Percentiles rank a stretch among this genome's conserved stretches.
phyloP scores from a whole-genome alignment of 2,888 invertebrate genomes.

The Agrilus cyanescens region DNA sequence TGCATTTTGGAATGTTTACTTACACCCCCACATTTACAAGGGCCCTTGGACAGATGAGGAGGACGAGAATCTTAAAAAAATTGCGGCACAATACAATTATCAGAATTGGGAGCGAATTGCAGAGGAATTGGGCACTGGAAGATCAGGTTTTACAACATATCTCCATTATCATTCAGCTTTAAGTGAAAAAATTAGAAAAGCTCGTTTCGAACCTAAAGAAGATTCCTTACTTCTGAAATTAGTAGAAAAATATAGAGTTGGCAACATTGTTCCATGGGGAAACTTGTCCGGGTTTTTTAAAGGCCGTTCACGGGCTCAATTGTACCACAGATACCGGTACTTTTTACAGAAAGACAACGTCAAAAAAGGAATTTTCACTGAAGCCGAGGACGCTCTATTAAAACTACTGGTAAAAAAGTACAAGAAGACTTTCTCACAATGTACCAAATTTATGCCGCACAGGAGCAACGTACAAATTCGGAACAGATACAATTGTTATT shows the following conservation, averaged over 20 bases:
- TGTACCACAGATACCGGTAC: slow-evolving; percentile 46
- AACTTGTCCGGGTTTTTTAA: slow-evolving; percentile 52
- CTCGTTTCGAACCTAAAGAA: slow-evolving; percentile 57
- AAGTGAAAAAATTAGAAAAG: slow-evolving; percentile 22
- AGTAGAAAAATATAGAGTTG: slow-evolving; percentile 50
- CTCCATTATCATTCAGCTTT: slow-evolving; percentile 49
- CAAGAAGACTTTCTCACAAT: slow-evolving; percentile 46
- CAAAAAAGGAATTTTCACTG: slow-evolving; percentile 50
- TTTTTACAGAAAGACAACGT: slow-evolving; percentile 35
- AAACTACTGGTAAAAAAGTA: slow-evolving; percentile 48
- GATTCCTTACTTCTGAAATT: slow-evolving; percentile 50
- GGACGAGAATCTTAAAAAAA: slow-evolving; percentile 32
- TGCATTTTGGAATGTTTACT: slow-evolving; percentile 58
- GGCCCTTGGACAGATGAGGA: slow-evolving; percentile 42
- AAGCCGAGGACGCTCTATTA: slow-evolving; percentile 54
- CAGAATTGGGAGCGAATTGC: slow-evolving; percentile 61
- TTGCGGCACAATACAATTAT: slow-evolving; percentile 34
- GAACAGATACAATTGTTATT: slow-evolving; percentile 44
- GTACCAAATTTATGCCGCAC: slow-evolving; percentile 45
- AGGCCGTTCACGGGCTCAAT: slow-evolving; percentile 50
- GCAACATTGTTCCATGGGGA: slow-evolving; percentile 62
- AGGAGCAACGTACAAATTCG: slow-evolving; percentile 51
- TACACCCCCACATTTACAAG: slow-evolving; percentile 57
- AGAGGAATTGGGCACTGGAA: slow-evolving; percentile 38
- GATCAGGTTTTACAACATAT: slow-evolving; percentile 60